These are phyloP conservation scores for Actinia tenebrosa DNA, from an alignment of 64 coral and sea anemone species.

Conservation along the genomic window DNA sequence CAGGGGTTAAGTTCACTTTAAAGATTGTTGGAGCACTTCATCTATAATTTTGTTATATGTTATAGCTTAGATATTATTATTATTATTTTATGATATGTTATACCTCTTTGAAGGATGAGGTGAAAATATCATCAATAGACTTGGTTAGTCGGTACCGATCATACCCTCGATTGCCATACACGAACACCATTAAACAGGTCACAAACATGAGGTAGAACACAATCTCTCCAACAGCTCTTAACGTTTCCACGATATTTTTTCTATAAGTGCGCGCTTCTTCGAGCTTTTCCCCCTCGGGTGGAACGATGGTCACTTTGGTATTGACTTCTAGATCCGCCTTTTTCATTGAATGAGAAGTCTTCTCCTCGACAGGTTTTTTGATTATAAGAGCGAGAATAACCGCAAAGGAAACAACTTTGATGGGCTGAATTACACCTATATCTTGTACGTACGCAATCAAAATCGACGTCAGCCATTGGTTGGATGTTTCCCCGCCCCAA, in stretches of 20 bases:
- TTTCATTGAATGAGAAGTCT: conserved; percentile 35
- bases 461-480: conserved; percentile 81
- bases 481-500: conserved; percentile 74
- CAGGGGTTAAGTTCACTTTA: too few relatives aligned
- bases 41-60: too few relatives aligned
- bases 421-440: conserved; percentile 68
- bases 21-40: too few relatives aligned
- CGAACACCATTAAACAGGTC: conserved; percentile 65
- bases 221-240: conserved; percentile 53
- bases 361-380: conserved; percentile 77
- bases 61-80: too few relatives aligned
- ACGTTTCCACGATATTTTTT: conserved; percentile 50
- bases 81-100: neutral
- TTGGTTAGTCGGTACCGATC: conserved; percentile 70
- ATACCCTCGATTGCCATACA: conserved; percentile 69
- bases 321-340: conserved; percentile 49
- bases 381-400: conserved; percentile 72
- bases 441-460: conserved; percentile 76
- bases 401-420: conserved; percentile 61
- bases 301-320: conserved; percentile 39
- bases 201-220: conserved; percentile 54
- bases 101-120: conserved; percentile 72
- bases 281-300: conserved; percentile 62
- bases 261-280: conserved; percentile 39
- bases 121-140: conserved; percentile 53